Percentiles rank a stretch among this genome's conserved stretches.
phyloP scores from a whole-genome alignment of 1,140 invertebrate genomes.

The Asobara japonica region DNA sequence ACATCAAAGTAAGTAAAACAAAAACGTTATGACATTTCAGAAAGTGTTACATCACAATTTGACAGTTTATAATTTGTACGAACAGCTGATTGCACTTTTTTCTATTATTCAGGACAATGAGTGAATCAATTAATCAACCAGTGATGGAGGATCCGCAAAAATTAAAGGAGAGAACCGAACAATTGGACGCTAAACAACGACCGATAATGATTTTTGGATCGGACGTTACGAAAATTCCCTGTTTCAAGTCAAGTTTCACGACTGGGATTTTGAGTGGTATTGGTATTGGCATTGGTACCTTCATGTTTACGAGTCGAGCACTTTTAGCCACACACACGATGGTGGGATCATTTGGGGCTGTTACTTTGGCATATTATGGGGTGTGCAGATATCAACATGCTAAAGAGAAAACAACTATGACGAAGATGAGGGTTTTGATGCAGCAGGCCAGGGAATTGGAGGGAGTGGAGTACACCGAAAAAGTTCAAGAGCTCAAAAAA shows the following conservation, averaged over 20 bases:
- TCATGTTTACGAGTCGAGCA: slow-evolving; percentile 70
- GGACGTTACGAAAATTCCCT: slow-evolving; percentile 72
- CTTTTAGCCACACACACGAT: slow-evolving; percentile 64
- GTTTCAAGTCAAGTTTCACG: slow-evolving; percentile 72
- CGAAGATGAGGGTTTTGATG: slow-evolving; percentile 22
- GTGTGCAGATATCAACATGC: slow-evolving; percentile 57
- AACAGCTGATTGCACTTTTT: too few species aligned
- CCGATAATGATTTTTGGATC: slow-evolving; percentile 68
- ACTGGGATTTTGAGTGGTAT: slow-evolving; percentile 71
- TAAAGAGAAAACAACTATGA: slow-evolving; percentile 22
- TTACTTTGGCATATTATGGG: slow-evolving; percentile 69
- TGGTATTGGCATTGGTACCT: slow-evolving; percentile 66
- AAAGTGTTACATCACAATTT: too few species aligned
- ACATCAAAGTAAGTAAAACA: too few species aligned
- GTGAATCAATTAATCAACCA: not conserved
- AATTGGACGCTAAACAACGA: slow-evolving; percentile 35
- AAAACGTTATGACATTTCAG: too few species aligned
- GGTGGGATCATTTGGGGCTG: slow-evolving; percentile 65
- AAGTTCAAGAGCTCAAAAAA: not conserved
- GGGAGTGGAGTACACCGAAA: not conserved
- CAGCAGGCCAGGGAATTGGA: not conserved
- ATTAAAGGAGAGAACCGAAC: not conserved
- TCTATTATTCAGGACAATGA: too few species aligned
- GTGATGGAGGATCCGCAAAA: not conserved
- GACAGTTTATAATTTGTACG: too few species aligned